These are phyloP conservation scores for Pantherophis guttatus DNA, from an alignment of 2,113 vertebrate genomes.

Conservation along the genomic window DNA sequence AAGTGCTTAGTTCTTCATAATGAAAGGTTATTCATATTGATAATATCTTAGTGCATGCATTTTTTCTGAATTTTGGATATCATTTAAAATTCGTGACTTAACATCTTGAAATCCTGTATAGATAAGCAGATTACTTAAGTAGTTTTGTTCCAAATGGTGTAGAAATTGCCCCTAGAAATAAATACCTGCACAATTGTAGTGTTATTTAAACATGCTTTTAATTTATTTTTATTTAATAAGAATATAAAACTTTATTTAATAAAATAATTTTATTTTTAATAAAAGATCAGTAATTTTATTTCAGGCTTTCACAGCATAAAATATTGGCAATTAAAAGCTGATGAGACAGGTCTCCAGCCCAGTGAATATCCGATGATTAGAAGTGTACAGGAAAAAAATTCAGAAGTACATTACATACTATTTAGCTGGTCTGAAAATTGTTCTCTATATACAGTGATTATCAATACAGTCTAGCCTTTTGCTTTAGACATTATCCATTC, in stretches of 20 bases:
- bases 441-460: conserved; percentile 44
- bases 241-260: conserved; percentile 2
- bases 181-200: not conserved
- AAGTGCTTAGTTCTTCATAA: not conserved
- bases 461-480: conserved; percentile 27
- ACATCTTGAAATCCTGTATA: not conserved
- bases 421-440: conserved; percentile 54
- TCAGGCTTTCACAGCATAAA: conserved; percentile 24
- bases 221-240: not conserved
- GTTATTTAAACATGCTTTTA: not conserved
- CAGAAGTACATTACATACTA: conserved; percentile 41
- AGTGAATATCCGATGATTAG: conserved; percentile 51
- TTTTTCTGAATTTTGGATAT: not conserved
- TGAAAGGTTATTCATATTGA: not conserved
- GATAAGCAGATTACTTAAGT: not conserved
- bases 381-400: conserved; percentile 47
- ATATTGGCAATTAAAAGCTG: conserved; percentile 35
- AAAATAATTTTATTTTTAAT: not conserved
- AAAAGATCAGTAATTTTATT: conserved; percentile 19
- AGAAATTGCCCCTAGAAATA: not conserved
- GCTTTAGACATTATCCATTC: conserved; percentile 26
- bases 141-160: not conserved
- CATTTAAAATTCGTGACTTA: not conserved
- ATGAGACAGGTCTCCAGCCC: conserved; percentile 29
- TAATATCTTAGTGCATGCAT: not conserved